Evolutionary conservation across 1,140 invertebrate genomes (phyloP).

Genomic region (Magallana angulata): DNA sequence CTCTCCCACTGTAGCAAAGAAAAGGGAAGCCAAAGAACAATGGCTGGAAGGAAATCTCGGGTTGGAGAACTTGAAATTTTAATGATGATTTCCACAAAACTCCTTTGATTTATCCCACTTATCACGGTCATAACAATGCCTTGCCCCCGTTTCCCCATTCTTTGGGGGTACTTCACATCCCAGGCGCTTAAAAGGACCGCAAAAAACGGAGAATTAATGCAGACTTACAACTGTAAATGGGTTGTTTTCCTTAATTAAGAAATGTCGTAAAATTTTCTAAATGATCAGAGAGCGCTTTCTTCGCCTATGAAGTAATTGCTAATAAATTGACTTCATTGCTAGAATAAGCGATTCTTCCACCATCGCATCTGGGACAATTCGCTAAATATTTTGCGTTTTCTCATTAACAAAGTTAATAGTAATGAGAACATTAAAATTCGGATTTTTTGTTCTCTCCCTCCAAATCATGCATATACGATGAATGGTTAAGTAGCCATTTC

Average conservation of each 20-base stretch:
- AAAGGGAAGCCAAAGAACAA: neutral
- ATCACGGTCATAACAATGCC: neutral
- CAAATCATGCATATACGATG: too few relatives aligned
- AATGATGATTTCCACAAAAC: slow-evolving; percentile 27
- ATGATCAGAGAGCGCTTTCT: slow-evolving; percentile 6
- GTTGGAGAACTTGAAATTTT: slow-evolving; percentile 25
- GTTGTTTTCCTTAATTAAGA: slow-evolving; percentile 29
- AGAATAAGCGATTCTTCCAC: neutral
- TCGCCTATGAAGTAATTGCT: slow-evolving; percentile 18
- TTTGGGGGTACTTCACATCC: neutral
- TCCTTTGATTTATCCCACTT: slow-evolving; percentile 21
- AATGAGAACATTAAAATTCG: neutral
- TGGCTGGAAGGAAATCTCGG: slow-evolving; percentile 20
- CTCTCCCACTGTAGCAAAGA: neutral
- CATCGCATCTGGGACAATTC: neutral
- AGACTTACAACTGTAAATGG: slow-evolving; percentile 22
- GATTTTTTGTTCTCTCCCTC: neutral
- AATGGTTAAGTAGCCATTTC: too few relatives aligned
- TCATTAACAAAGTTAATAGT: slow-evolving; percentile 25
- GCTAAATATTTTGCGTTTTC: neutral
- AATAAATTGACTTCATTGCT: slow-evolving; percentile 3
- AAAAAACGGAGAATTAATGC: slow-evolving; percentile 19
- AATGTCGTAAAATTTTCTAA: slow-evolving; percentile 24
- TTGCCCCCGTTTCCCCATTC: neutral
- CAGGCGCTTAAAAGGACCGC: neutral